Conservation (phyloP, 2,888 invertebrate genomes). For the Tetanocera ferruginea region DNA sequence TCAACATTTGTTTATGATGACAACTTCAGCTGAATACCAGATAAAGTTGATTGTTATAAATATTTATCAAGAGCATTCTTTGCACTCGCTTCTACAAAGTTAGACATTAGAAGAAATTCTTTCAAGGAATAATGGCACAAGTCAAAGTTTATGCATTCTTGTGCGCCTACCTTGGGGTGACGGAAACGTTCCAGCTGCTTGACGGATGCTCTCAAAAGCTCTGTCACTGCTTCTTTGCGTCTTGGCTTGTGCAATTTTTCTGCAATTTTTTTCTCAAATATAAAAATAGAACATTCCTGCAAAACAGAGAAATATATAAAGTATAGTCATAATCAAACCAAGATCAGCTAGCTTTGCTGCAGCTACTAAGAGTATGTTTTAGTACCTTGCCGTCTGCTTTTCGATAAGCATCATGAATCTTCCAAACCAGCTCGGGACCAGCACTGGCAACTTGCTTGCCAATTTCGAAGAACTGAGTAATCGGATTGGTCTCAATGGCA, state of each 20-base stretch:
- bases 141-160: too few relatives aligned
- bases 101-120: too few relatives aligned
- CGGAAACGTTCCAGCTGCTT: constrained; percentile 84
- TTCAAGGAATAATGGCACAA: too few relatives aligned
- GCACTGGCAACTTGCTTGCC: constrained; percentile 84
- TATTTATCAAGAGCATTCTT: too few relatives aligned
- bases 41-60: not conserved
- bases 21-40: not conserved
- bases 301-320: constrained; percentile 51
- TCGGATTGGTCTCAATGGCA: constrained; percentile 83
- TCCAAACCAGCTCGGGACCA: constrained; percentile 93
- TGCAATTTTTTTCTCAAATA: constrained; percentile 92
- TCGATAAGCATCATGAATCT: constrained; percentile 89
- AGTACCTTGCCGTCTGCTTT: constrained; percentile 90
- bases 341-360: not conserved
- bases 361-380: not conserved
- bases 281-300: constrained; percentile 93
- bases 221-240: constrained; percentile 91
- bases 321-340: not conserved
- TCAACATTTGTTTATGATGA: not conserved
- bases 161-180: constrained; percentile 80
- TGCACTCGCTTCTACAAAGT: too few relatives aligned
- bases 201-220: constrained; percentile 85
- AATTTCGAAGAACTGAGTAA: constrained; percentile 88
- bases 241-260: constrained; percentile 94